Evolutionary conservation across 2,113 vertebrate genomes (phyloP).

Genomic region (Lophochroa leadbeateri): DNA sequence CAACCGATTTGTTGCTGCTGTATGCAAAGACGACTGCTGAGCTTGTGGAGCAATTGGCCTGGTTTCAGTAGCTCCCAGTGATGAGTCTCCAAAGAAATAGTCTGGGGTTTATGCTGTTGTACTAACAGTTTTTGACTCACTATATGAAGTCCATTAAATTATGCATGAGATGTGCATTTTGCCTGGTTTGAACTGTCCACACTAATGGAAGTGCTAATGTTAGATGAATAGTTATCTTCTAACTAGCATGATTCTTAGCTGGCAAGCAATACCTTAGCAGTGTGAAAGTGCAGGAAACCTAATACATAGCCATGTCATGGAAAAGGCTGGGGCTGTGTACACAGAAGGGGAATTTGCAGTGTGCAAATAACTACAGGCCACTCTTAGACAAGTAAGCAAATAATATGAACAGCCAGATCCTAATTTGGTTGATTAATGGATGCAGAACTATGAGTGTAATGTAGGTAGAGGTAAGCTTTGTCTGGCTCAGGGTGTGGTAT

Average conservation of each 20-base stretch:
- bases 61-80: not conserved
- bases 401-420: not conserved
- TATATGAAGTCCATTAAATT: slow-evolving; percentile 24
- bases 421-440: not conserved
- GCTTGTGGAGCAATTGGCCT: not conserved
- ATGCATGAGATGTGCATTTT: slow-evolving; percentile 37
- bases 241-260: slow-evolving; percentile 1
- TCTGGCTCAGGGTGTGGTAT: not conserved
- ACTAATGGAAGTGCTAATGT: slow-evolving; percentile 32
- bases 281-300: not conserved
- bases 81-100: not conserved
- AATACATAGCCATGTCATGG: not conserved
- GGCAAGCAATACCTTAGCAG: not conserved
- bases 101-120: not conserved
- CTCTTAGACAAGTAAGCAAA: not conserved
- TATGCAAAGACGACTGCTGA: accelerated
- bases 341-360: not conserved
- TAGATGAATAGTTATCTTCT: not conserved
- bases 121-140: slow-evolving; percentile 11
- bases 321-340: not conserved
- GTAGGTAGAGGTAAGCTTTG: not conserved
- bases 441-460: not conserved
- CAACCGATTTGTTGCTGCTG: not conserved
- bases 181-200: slow-evolving; percentile 23
- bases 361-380: not conserved